These are phyloP conservation scores for Botrylloides violaceus DNA, from an alignment of 23 tunicate genomes.

Conservation along the genomic window DNA sequence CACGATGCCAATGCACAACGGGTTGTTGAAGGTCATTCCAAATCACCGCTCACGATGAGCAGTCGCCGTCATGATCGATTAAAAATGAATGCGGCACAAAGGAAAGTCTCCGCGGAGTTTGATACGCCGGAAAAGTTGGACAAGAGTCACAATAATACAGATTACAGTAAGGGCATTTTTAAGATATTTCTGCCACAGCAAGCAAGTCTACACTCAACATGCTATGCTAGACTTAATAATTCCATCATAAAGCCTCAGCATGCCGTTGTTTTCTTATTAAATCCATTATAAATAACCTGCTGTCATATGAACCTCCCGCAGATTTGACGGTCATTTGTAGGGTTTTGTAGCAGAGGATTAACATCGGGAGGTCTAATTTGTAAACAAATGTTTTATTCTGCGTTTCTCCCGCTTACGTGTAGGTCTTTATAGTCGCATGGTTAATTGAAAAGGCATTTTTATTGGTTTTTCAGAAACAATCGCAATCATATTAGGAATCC, in stretches of 20 bases:
- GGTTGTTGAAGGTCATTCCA: neutral
- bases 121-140: neutral
- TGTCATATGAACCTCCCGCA: too few species aligned
- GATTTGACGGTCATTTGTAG: too few species aligned
- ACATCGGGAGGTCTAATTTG: too few species aligned
- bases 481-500: slow-evolving; percentile 10
- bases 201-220: too few species aligned
- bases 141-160: neutral
- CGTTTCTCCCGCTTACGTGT: too few species aligned
- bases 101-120: neutral
- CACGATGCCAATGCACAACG: neutral
- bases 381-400: too few species aligned
- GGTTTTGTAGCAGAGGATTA: too few species aligned
- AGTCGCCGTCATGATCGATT: neutral
- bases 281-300: too few species aligned
- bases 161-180: neutral
- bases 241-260: neutral
- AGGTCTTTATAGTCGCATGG: too few species aligned
- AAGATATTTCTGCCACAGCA: too few species aligned
- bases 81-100: neutral
- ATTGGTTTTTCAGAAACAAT: slow-evolving; percentile 22
- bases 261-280: neutral
- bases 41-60: neutral
- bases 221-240: too few species aligned
- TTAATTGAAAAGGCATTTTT: too few species aligned